Conservation (phyloP, 2,113 vertebrate genomes). For the Cryptotis parvus region DNA sequence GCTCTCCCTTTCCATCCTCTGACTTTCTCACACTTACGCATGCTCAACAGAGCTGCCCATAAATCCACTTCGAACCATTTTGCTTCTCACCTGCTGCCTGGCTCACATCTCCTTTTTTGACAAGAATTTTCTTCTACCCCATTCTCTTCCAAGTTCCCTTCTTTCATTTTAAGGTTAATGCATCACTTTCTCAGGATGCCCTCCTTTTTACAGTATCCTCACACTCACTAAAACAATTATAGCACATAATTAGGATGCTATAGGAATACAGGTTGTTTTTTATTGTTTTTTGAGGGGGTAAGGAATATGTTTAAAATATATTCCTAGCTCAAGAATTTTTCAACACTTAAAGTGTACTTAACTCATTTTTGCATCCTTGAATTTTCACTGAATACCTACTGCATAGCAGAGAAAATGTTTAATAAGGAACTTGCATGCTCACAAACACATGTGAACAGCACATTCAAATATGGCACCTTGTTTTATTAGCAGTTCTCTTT, state of each 20-base stretch:
- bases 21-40: not conserved
- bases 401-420: not conserved
- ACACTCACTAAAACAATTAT: too few species aligned
- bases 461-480: not conserved
- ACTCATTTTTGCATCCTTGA: not conserved
- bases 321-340: not conserved
- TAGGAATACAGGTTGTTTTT: too few species aligned
- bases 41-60: not conserved
- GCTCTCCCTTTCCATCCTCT: not conserved
- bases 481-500: constrained; percentile 28
- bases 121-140: not conserved
- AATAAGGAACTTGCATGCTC: not conserved
- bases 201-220: not conserved
- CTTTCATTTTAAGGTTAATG: not conserved
- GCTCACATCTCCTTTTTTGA: not conserved
- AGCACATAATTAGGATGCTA: too few species aligned
- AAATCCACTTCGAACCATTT: not conserved
- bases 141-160: not conserved
- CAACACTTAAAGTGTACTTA: not conserved
- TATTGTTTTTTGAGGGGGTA: too few species aligned
- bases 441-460: not conserved
- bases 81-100: not conserved
- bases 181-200: not conserved
- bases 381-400: not conserved
- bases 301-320: too few species aligned